Evolutionary conservation across 1,140 invertebrate genomes (phyloP).

Genomic region (Apis dorsata): DNA sequence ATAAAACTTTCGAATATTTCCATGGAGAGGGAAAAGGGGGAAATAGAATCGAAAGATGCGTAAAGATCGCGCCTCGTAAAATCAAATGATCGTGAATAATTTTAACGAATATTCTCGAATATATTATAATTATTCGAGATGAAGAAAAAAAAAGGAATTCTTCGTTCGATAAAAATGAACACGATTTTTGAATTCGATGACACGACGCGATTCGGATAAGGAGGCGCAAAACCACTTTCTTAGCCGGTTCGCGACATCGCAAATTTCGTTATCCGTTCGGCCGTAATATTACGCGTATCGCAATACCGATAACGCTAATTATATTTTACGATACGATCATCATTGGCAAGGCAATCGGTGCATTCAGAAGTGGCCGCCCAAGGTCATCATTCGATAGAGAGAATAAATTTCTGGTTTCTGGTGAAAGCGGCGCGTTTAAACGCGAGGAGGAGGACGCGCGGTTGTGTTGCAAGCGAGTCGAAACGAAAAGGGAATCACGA

Average conservation of each 20-base stretch:
- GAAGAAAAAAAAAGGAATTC: background rate
- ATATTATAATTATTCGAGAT: no score
- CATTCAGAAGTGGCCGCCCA: slow-evolving; percentile 1
- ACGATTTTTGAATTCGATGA: background rate
- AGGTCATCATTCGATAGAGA: background rate
- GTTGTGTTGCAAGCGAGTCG: no score
- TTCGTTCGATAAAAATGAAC: background rate
- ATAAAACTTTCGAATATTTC: background rate
- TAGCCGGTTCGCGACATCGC: background rate
- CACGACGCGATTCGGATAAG: background rate
- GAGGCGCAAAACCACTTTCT: slow-evolving; percentile 3
- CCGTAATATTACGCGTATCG: slow-evolving; percentile 42
- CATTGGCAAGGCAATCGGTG: slow-evolving; percentile 23
- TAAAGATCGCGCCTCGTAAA: no score
- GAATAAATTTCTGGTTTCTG: no score
- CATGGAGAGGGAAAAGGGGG: background rate
- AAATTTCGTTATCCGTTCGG: background rate
- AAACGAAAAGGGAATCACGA: background rate
- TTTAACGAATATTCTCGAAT: no score
- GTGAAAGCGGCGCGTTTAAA: background rate
- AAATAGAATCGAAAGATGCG: no score
- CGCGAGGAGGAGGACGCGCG: background rate
- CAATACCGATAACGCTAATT: slow-evolving; percentile 57
- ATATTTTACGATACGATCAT: slow-evolving; percentile 61
- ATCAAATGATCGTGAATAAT: no score